phyloP scores from a whole-genome alignment of 2,113 vertebrate species.

The Anhinga rufa region DNA sequence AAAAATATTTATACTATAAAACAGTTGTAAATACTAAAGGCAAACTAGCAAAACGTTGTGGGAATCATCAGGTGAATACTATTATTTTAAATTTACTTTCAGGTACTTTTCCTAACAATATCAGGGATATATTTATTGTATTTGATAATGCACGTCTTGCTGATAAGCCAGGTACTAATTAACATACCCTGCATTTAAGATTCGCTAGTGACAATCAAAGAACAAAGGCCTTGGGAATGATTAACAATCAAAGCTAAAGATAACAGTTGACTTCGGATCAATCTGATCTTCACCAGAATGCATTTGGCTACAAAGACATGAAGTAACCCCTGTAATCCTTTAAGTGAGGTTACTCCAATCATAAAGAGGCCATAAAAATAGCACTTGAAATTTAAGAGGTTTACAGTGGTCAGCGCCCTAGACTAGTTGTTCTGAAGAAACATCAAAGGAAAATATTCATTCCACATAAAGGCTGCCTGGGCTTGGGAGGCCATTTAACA shows the following conservation, averaged over 20 bases:
- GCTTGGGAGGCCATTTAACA: not conserved
- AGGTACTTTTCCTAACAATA: not conserved
- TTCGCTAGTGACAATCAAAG: not conserved
- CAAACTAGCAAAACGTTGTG: not conserved
- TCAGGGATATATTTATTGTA: not conserved
- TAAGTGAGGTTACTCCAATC: conserved; percentile 42
- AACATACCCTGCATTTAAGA: not conserved
- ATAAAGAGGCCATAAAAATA: conserved; percentile 41
- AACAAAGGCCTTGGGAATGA: conserved; percentile 16
- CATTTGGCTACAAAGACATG: conserved; percentile 54
- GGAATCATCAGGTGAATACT: not conserved
- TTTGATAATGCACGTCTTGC: not conserved
- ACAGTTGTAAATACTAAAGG: not conserved
- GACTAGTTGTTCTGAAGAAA: conserved; percentile 2
- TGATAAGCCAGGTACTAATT: not conserved
- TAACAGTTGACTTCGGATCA: conserved; percentile 48
- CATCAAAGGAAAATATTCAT: not conserved
- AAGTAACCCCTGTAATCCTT: conserved; percentile 52
- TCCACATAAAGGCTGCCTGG: not conserved
- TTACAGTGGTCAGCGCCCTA: not conserved
- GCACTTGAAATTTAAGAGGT: conserved; percentile 38
- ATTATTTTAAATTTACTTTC: not conserved
- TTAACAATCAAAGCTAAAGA: conserved; percentile 44
- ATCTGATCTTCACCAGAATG: conserved; percentile 44
- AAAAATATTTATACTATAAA: not conserved